These are phyloP conservation scores for Eulemur rubriventer DNA, from an alignment of 2,797 vertebrate genomes.

Conservation along the genomic window DNA sequence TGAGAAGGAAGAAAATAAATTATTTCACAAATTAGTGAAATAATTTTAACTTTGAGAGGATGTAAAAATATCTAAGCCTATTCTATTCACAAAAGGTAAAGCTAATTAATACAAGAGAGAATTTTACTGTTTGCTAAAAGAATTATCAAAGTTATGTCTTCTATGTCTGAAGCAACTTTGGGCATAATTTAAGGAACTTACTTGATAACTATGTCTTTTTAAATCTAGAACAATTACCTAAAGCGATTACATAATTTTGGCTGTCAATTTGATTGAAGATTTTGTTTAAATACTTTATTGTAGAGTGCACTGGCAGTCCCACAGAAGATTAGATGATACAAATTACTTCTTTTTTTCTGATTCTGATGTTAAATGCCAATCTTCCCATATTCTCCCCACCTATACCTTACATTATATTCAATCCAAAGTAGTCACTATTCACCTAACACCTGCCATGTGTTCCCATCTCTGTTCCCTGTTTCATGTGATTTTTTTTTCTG, in stretches of 20 bases:
- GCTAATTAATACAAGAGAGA: background rate
- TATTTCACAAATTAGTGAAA: background rate
- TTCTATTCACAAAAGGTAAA: background rate
- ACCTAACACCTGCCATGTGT: background rate
- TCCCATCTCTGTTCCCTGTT: background rate
- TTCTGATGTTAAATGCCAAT: background rate
- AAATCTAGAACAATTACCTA: background rate
- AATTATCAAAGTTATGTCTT: background rate
- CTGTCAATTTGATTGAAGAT: background rate
- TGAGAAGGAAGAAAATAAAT: background rate
- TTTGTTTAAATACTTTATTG: background rate
- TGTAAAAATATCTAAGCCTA: background rate
- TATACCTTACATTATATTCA: background rate
- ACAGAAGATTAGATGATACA: background rate
- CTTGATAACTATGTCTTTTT: background rate
- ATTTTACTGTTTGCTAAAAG: constrained; percentile 10
- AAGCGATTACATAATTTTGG: background rate
- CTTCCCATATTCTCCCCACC: background rate
- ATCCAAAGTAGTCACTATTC: background rate
- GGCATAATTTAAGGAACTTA: background rate
- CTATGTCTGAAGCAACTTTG: constrained; percentile 15
- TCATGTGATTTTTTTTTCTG: background rate
- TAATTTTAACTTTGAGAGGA: background rate
- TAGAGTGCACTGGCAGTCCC: background rate
- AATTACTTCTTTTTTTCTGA: background rate